phyloP scores from a whole-genome alignment of 2,797 vertebrate species.

The Phoeniculus purpureus region DNA sequence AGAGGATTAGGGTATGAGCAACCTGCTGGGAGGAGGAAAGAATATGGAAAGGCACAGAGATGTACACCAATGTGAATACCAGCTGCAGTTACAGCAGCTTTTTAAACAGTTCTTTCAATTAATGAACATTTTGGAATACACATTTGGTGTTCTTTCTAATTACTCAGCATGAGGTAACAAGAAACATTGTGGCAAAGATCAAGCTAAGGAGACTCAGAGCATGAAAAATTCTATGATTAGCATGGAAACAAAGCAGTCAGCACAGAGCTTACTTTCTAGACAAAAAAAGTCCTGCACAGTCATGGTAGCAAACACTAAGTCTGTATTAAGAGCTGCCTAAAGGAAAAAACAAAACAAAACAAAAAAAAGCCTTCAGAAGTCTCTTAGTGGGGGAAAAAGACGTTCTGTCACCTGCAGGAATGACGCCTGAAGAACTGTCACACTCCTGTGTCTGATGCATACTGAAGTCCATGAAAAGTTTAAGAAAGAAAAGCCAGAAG shows the following conservation, averaged over 20 bases:
- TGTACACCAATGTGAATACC: not conserved
- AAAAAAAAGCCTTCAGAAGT: conserved; percentile 9
- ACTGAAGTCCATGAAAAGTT: not conserved
- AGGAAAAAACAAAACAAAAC: conserved; percentile 27
- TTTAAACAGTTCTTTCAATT: conserved; percentile 14
- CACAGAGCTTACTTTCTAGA: not conserved
- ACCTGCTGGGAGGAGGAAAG: not conserved
- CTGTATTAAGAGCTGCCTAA: conserved; percentile 10
- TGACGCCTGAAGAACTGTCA: conserved; percentile 43
- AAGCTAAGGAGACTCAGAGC: not conserved
- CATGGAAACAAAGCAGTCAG: not conserved
- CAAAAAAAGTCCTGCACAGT: not conserved
- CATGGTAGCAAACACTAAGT: not conserved
- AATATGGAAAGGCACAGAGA: conserved; percentile 15
- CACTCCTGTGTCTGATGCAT: conserved; percentile 19
- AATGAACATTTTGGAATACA: not conserved
- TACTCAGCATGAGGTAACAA: not conserved
- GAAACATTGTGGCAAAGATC: conserved; percentile 19
- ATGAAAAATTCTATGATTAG: not conserved
- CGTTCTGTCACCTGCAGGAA: conserved; percentile 25
- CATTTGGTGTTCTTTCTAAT: not conserved
- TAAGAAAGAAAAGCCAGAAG: conserved; percentile 11
- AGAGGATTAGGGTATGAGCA: not conserved
- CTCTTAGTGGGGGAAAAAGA: not conserved
- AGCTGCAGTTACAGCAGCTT: conserved; percentile 9